Percentiles rank a stretch among this genome's conserved stretches.
Conservation (phyloP, 2,797 vertebrate species). For the Odontamblyopus rebecca region DNA sequence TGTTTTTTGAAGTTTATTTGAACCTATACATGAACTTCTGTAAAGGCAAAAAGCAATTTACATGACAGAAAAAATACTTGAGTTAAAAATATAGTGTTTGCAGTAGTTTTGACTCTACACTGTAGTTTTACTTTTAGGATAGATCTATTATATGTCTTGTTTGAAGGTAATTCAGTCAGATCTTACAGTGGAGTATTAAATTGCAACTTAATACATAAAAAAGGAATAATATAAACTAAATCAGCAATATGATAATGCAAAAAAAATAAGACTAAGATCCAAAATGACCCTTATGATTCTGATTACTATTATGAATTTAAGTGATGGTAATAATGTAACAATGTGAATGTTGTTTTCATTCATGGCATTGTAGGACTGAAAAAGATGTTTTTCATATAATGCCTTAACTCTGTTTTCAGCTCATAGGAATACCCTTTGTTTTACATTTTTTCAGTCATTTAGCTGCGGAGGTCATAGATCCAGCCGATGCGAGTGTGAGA, state of each 20-base stretch:
- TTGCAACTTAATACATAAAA: neutral
- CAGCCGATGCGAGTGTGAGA: slow-evolving; percentile 71
- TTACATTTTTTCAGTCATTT: slow-evolving; percentile 70
- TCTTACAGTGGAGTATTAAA: neutral
- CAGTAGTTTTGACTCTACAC: neutral
- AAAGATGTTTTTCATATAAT: slow-evolving; percentile 2
- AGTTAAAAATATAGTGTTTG: neutral
- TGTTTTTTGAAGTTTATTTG: slow-evolving; percentile 24
- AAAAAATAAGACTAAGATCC: too few species aligned
- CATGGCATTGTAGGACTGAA: neutral
- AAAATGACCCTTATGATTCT: too few species aligned
- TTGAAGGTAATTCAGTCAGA: neutral
- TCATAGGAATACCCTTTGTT: slow-evolving; percentile 59
- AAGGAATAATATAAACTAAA: too few species aligned
- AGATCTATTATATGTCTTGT: slow-evolving; percentile 1
- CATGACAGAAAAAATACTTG: neutral
- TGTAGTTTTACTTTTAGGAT: neutral
- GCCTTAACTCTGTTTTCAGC: slow-evolving; percentile 67
- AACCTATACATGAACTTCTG: slow-evolving; percentile 30
- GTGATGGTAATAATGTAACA: too few species aligned
- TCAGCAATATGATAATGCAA: too few species aligned
- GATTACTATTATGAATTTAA: too few species aligned
- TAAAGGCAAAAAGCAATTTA: neutral
- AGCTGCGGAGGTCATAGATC: slow-evolving; percentile 70
- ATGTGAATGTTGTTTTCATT: too few species aligned